phyloP scores from a whole-genome alignment of 2,797 vertebrate species.

The Lindbergichthys nudifrons region DNA sequence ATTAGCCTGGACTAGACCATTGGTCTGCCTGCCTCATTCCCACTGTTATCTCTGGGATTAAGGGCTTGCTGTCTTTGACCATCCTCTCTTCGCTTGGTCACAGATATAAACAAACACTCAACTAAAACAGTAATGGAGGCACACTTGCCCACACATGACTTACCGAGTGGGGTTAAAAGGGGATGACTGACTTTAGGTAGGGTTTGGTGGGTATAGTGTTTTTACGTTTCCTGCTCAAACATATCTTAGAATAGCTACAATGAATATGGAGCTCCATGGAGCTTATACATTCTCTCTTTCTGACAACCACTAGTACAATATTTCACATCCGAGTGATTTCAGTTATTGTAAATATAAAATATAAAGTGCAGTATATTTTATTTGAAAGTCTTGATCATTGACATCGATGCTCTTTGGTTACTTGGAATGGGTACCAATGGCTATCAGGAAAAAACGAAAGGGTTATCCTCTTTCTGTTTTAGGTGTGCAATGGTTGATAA shows the following conservation, averaged over 20 bases:
- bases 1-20: conserved; percentile 73
- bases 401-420: no score
- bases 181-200: conserved; percentile 39
- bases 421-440: no score
- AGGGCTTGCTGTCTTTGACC: conserved; percentile 69
- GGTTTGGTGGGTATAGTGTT: conserved; percentile 45
- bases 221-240: conserved; percentile 16
- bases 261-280: not conserved
- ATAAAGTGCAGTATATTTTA: no score
- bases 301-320: not conserved
- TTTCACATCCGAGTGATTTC: not conserved
- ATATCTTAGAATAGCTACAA: conserved; percentile 39
- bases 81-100: conserved; percentile 61
- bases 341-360: no score
- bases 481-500: no score
- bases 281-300: no score
- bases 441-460: no score
- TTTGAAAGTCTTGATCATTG: no score
- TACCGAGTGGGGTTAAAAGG: conserved; percentile 33
- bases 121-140: conserved; percentile 39
- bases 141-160: conserved; percentile 32
- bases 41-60: conserved; percentile 82
- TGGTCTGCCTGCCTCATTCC: conserved; percentile 71
- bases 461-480: no score
- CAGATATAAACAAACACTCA: conserved; percentile 64